Evolutionary conservation across 2,888 invertebrate species (phyloP).

Genomic region (Octodonta nipae): DNA sequence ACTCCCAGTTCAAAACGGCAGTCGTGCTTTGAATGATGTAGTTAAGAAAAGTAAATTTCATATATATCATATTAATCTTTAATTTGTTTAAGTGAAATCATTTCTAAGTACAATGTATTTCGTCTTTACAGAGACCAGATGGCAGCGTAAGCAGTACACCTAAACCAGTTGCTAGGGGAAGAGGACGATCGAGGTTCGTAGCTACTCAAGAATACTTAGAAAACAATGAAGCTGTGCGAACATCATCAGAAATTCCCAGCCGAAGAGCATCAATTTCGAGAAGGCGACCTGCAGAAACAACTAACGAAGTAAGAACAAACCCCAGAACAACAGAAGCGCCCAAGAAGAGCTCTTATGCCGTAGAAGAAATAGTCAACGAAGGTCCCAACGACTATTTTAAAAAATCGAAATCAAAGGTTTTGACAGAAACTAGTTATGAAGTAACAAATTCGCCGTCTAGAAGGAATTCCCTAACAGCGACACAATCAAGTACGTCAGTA

Average conservation of each 20-base stretch:
- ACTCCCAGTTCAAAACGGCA: too few relatives aligned
- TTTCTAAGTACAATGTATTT: too few relatives aligned
- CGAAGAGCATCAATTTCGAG: constrained; percentile 16
- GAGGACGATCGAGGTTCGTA: constrained; percentile 30
- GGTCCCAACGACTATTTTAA: constrained; percentile 24
- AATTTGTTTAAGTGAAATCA: too few relatives aligned
- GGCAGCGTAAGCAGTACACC: constrained; percentile 15
- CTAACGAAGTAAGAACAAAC: too few relatives aligned
- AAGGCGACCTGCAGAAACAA: constrained; percentile 12
- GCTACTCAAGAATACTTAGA: constrained; percentile 24
- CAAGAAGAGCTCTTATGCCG: constrained; percentile 24
- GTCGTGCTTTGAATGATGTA: too few relatives aligned
- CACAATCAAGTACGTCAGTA: too few relatives aligned
- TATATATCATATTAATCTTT: too few relatives aligned
- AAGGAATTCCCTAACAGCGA: too few relatives aligned
- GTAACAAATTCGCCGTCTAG: too few relatives aligned
- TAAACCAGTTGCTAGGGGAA: constrained; percentile 19
- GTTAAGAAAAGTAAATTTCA: too few relatives aligned
- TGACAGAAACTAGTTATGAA: constrained; percentile 29
- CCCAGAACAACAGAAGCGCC: too few relatives aligned
- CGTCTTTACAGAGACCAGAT: constrained; percentile 17
- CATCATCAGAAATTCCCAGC: constrained; percentile 10
- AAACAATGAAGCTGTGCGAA: constrained; percentile 11
- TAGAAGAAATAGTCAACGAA: constrained; percentile 32
- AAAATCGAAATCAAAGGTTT: constrained; percentile 23